Evolutionary conservation across 2,888 invertebrate species (phyloP).

Genomic region (Orthosia cruda): DNA sequence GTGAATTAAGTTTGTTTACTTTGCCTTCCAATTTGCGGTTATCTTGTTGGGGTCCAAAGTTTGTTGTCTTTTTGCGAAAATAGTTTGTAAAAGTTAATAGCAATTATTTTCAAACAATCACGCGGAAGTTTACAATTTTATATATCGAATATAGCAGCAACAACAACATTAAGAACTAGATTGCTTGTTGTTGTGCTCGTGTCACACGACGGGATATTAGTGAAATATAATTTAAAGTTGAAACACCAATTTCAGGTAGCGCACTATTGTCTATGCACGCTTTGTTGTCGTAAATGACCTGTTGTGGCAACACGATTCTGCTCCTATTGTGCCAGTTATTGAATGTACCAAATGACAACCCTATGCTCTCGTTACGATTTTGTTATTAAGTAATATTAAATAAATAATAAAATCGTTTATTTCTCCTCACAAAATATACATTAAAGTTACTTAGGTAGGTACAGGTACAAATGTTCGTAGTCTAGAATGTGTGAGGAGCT

Average conservation of each 20-base stretch:
- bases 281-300: conserved; percentile 25
- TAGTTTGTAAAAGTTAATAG: conserved; percentile 55
- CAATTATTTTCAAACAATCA: conserved; percentile 55
- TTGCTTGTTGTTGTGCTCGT: not conserved
- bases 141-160: not conserved
- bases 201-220: not conserved
- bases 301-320: not conserved
- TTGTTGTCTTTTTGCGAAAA: conserved; percentile 60
- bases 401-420: no score
- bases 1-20: conserved; percentile 65
- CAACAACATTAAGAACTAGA: no score
- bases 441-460: no score
- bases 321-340: conserved; percentile 9
- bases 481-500: no score
- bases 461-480: no score
- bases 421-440: no score
- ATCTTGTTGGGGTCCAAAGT: conserved; percentile 59
- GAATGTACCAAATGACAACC: not conserved
- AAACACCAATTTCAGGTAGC: conserved; percentile 1
- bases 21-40: conserved; percentile 64
- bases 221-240: conserved; percentile 39
- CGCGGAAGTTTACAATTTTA: conserved; percentile 44
- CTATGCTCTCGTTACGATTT: not conserved
- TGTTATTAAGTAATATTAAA: no score
- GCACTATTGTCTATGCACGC: conserved; percentile 13